phyloP scores from a whole-genome alignment of 2,113 vertebrate species.

The Syrrhaptes paradoxus region DNA sequence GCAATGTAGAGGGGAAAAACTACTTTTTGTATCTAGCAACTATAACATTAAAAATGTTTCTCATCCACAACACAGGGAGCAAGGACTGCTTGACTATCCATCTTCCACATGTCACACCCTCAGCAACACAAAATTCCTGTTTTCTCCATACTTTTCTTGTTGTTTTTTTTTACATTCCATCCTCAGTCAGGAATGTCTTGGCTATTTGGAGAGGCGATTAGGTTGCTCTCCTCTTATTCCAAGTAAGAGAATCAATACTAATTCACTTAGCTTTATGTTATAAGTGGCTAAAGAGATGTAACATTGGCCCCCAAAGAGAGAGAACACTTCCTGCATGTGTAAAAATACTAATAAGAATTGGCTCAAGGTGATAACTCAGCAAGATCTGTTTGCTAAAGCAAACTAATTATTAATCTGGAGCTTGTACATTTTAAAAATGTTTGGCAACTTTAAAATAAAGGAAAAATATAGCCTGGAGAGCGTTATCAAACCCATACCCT shows the following conservation, averaged over 20 bases:
- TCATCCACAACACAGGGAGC: not conserved
- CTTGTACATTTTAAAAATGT: not conserved
- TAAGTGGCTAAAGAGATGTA: conserved; percentile 24
- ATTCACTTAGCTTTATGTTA: conserved; percentile 37
- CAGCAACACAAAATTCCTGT: not conserved
- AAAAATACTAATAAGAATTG: not conserved
- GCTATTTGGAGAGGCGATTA: not conserved
- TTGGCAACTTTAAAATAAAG: not conserved
- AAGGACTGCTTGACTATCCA: not conserved
- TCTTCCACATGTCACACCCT: not conserved
- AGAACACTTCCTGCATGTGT: not conserved
- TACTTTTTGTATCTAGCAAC: not conserved
- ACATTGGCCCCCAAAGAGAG: not conserved
- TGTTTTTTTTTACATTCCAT: not conserved
- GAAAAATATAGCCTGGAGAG: not conserved
- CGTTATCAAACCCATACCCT: rapidly evolving
- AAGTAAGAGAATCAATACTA: conserved; percentile 38
- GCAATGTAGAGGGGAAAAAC: not conserved
- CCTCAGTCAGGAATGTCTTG: conserved; percentile 1
- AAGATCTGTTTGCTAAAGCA: not conserved
- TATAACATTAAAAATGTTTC: not conserved
- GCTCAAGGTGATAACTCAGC: not conserved
- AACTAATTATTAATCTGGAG: conserved; percentile 10
- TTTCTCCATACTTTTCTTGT: not conserved
- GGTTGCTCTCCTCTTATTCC: conserved; percentile 2